A percentile compares a stretch with the other conserved stretches of the same genome.
These are phyloP conservation scores for Drosophila nigromelanica DNA, from an alignment of 1,140 invertebrate species.

Conservation along the genomic window DNA sequence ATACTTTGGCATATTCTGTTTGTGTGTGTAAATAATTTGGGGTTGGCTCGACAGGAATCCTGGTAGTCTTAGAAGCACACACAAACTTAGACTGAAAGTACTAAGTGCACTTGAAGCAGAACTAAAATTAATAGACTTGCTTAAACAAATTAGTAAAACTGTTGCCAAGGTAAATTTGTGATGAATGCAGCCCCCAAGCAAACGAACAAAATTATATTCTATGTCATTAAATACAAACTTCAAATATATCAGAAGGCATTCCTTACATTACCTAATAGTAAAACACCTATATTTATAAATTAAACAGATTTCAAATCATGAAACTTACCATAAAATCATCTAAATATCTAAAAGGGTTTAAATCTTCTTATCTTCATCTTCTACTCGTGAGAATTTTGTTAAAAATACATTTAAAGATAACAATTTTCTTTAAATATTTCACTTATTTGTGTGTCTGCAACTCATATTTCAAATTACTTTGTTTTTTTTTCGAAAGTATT, in stretches of 20 bases:
- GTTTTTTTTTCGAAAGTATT: constrained; percentile 6
- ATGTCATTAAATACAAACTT: neutral
- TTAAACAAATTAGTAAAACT: constrained; percentile 44
- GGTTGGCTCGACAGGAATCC: constrained; percentile 9
- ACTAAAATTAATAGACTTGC: constrained; percentile 41
- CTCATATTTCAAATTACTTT: constrained; percentile 4
- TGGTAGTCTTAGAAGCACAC: constrained; percentile 30
- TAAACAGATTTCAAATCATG: too few species aligned
- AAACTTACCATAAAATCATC: too few species aligned
- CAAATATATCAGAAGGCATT: too few species aligned
- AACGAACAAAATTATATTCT: neutral
- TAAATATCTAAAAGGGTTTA: too few species aligned
- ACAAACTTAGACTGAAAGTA: neutral
- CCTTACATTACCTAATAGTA: too few species aligned
- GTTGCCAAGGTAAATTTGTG: constrained; percentile 30
- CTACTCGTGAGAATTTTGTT: neutral
- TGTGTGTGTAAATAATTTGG: constrained; percentile 13
- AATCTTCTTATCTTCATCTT: neutral
- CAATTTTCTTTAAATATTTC: constrained; percentile 7
- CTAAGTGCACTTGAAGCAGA: constrained; percentile 33
- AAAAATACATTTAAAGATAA: neutral
- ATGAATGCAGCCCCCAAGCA: constrained; percentile 11
- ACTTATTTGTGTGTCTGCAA: neutral
- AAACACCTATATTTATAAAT: too few species aligned
- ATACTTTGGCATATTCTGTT: constrained; percentile 14